Evolutionary conservation across 1,140 invertebrate genomes (phyloP), one percentile per base, ranked within the genome.

Genomic region (Drosophila sp.): DNA sequence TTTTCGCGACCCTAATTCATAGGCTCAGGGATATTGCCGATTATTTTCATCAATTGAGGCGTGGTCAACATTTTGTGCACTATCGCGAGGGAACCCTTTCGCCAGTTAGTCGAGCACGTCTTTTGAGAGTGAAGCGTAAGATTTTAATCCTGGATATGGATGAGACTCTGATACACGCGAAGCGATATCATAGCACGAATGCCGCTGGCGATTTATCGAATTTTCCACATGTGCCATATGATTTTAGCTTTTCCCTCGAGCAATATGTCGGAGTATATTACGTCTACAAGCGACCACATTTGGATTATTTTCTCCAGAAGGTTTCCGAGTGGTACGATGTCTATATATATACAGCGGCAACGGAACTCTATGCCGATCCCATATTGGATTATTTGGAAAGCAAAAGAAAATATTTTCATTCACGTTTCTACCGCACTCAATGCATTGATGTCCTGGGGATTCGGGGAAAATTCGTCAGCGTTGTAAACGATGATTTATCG

Each of bases 141-240:
- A 35, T 58, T 17, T 35, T 58, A 2, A 10, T 58, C 4, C 35
- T 58, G 32, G 56, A 58, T 25, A 23, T 58, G 56, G 56, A 58
- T 7, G 30, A 58, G 2, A 58, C 56, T 3, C 23, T 58, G 7
- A 25, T 58, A 1, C 23, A 35, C 23, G 32, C 17, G 0, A 35
- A 35, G 11, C 56, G 7, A 3, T 35, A 11, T n/a, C 3, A 30
- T 27, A 23, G n/a, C 7, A 7, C 7, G 4, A 44, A n/a, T 17
- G 0, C 0, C 4, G 0, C 0, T 27, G 1, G 3, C 1, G 4
- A 7, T 23, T 25, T 23, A 30, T 23, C n/a, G 7, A 1, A 23
- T 4, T 58, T 35, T 25, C 32, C 7, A 1, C 1, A 57, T 38
- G 32, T 35, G 7, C 3, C 30, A 58, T 58, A 3, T 4, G 56